Evolutionary conservation across 2,888 invertebrate species (phyloP), one percentile per base, ranked within the genome.

Genomic region (Rhopalosiphum nymphaeae): DNA sequence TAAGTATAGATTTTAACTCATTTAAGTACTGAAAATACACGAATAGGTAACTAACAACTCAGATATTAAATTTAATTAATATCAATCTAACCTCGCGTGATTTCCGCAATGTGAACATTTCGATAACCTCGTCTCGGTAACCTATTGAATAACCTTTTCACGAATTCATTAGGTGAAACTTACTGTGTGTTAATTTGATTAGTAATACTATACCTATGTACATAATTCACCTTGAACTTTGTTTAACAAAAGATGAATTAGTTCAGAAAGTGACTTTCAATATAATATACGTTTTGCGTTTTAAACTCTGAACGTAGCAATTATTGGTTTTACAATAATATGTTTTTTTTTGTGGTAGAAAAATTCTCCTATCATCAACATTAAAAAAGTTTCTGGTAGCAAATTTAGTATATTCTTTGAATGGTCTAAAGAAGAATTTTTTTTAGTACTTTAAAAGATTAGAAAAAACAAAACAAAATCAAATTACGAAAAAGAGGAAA

Each of bases 41-140:
- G 25, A 21, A 36, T 21, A 78, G 78, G 36, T 78, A 53, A 16
- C 53, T 53, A 36, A 78, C 78, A 21, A 21, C 36, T 78, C 36
- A 36, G 78, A 36, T 36, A 78, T 78, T 36, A 78, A 42, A 89
- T 57, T 21, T 1, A 49, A n/a, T 87, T n/a, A 87, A 53, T 85
- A 87, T 87, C n/a, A 87, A 87, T 21, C 49, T 49, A n/a, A 56
- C 36, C 29, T 42, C 46, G 10, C 89, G 3, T 36, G 13, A 53
- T n/a, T 36, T 36, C 16, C 2, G 78, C 13, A 42, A 25, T 4
- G 25, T 56, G 42, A 56, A 57, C 42, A 26, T 42, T 5, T 57
- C 57, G 89, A 89, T 89, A 89, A 89, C 89, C 89, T 89, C 29
- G 36, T 42, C 42, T 57, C 89, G 13, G 67, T 90, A 89, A 61